phyloP scores from a whole-genome alignment of 2,888 invertebrate genomes.

The Cephonodes hylas region DNA sequence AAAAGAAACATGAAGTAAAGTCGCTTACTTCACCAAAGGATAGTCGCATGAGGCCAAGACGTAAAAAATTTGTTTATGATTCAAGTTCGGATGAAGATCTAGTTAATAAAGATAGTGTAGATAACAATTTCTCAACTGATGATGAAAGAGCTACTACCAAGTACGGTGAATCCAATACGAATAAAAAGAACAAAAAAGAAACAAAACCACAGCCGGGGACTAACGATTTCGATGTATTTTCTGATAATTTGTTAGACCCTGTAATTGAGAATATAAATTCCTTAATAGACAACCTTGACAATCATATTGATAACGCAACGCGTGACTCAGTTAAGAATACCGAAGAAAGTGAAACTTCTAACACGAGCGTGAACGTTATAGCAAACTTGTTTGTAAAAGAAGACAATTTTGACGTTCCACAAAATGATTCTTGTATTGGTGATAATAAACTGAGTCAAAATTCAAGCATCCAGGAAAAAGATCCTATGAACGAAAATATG shows the following conservation, averaged over 20 bases:
- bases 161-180: background rate
- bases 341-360: slow-evolving; percentile 49
- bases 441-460: background rate
- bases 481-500: background rate
- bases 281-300: slow-evolving; percentile 62
- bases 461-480: background rate
- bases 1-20: slow-evolving; percentile 28
- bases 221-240: slow-evolving; percentile 61
- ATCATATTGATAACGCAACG: slow-evolving; percentile 51
- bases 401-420: background rate
- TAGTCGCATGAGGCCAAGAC: slow-evolving; percentile 20
- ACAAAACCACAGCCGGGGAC: slow-evolving; percentile 46
- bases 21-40: slow-evolving; percentile 14
- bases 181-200: background rate
- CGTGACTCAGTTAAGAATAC: slow-evolving; percentile 40
- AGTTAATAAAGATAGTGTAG: slow-evolving; percentile 8
- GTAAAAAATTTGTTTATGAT: slow-evolving; percentile 21
- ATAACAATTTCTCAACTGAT: slow-evolving; percentile 7
- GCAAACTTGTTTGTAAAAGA: slow-evolving; percentile 21
- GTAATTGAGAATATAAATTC: slow-evolving; percentile 65
- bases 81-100: background rate
- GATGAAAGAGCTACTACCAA: slow-evolving; percentile 5
- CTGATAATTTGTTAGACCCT: slow-evolving; percentile 56
- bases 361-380: slow-evolving; percentile 51
- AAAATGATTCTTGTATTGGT: background rate